Conservation (phyloP, 2,113 vertebrate species). For the Sturnira hondurensis region DNA sequence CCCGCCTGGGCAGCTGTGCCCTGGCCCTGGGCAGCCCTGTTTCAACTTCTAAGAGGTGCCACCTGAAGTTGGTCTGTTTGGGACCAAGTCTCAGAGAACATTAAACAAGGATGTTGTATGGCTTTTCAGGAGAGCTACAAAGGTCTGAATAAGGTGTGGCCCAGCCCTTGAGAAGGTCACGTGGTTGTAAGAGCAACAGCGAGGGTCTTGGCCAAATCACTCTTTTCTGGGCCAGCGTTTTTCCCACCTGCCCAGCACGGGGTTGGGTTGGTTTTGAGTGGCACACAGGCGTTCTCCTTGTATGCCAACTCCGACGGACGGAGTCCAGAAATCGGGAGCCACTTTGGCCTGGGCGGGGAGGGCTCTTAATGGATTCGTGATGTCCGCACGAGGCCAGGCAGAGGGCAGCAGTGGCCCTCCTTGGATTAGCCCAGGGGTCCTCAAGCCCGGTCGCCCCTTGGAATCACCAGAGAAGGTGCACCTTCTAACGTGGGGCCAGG, state of each 20-base stretch:
- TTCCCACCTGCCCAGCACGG: not conserved
- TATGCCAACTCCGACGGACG: not conserved
- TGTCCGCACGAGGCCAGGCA: not conserved
- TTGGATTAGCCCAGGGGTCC: not conserved
- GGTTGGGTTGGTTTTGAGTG: not conserved
- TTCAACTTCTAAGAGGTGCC: not conserved
- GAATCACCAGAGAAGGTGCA: not conserved
- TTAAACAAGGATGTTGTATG: not conserved
- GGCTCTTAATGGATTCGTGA: not conserved
- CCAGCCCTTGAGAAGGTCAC: not conserved
- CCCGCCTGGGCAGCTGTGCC: not conserved
- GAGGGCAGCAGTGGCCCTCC: not conserved
- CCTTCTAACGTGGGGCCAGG: not conserved
- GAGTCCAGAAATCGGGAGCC: not conserved
- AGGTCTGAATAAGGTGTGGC: not conserved
- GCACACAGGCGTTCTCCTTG: not conserved
- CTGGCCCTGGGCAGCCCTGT: not conserved
- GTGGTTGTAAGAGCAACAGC: accelerated
- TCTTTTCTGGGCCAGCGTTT: not conserved
- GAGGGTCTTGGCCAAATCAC: not conserved
- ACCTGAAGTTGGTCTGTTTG: not conserved
- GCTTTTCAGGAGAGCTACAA: not conserved
- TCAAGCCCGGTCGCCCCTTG: not conserved
- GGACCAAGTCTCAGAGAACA: not conserved
- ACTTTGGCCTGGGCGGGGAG: not conserved